A percentile compares a stretch with the other conserved stretches of the same genome.
phyloP scores from a whole-genome alignment of 2,888 invertebrate species.

The Odontomyia ornata region DNA sequence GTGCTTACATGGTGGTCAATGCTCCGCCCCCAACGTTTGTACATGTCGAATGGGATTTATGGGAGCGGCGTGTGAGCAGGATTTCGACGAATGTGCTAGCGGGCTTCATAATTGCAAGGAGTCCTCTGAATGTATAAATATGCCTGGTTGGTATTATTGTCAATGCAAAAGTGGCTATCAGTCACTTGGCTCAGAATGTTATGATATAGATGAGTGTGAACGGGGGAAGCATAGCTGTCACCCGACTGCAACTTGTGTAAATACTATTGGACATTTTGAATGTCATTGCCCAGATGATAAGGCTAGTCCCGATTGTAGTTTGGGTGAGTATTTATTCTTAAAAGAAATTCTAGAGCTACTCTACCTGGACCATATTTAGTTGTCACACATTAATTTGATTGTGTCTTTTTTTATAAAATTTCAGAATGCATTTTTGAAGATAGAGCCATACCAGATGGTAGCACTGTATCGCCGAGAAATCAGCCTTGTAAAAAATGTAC shows the following conservation, averaged over 20 bases:
- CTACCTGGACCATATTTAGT: too few species aligned
- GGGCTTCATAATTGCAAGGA: slow-evolving; percentile 77
- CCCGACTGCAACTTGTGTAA: slow-evolving; percentile 78
- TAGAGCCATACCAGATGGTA: slow-evolving; percentile 70
- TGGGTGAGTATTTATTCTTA: slow-evolving; percentile 70
- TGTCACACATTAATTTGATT: too few species aligned
- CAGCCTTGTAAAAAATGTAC: slow-evolving; percentile 66
- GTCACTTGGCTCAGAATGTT: slow-evolving; percentile 68
- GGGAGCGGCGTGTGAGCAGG: slow-evolving; percentile 84
- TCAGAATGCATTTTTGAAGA: slow-evolving; percentile 79
- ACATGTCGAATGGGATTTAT: slow-evolving; percentile 83
- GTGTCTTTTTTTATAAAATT: too few species aligned
- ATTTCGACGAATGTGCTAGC: slow-evolving; percentile 84
- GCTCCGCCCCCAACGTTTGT: slow-evolving; percentile 80
- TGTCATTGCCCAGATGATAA: slow-evolving; percentile 73
- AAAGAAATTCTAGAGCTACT: too few species aligned
- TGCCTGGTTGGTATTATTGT: slow-evolving; percentile 91
- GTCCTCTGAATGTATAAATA: slow-evolving; percentile 83
- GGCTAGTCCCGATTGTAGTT: slow-evolving; percentile 69
- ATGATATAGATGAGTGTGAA: slow-evolving; percentile 82
- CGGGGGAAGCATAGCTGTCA: slow-evolving; percentile 83
- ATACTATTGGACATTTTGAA: slow-evolving; percentile 80
- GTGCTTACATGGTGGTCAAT: slow-evolving; percentile 85
- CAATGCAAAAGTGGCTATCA: slow-evolving; percentile 83
- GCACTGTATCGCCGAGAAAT: slow-evolving; percentile 66